Conservation (phyloP, 2,797 vertebrate species). For the Phrynocephalus vlangalii region DNA sequence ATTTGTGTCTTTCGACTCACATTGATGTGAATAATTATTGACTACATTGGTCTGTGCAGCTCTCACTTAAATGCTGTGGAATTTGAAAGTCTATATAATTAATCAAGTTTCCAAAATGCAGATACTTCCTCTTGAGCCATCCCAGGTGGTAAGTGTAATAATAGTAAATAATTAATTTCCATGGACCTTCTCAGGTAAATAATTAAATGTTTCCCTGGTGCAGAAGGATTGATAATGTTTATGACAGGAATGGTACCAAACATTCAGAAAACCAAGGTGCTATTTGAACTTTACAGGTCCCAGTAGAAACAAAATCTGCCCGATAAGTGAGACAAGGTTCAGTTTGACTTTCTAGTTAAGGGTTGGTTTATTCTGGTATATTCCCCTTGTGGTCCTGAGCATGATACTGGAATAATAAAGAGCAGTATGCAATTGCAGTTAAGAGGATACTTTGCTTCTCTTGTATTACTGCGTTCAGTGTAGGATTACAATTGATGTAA, state of each 20-base stretch:
- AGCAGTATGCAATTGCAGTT: slow-evolving; percentile 59
- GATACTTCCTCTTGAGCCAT: slow-evolving; percentile 18
- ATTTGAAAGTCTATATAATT: background rate
- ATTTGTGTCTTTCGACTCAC: no score
- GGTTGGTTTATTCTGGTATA: slow-evolving; percentile 34
- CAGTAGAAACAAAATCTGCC: background rate
- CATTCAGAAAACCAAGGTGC: background rate
- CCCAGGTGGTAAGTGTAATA: background rate
- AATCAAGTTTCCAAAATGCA: slow-evolving; percentile 1
- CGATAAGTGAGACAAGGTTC: slow-evolving; percentile 13
- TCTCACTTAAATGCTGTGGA: background rate
- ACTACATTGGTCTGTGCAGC: background rate
- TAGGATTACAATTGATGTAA: slow-evolving; percentile 51
- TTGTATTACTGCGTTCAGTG: slow-evolving; percentile 39
- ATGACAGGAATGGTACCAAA: background rate
- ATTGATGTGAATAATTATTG: background rate
- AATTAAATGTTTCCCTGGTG: slow-evolving; percentile 15
- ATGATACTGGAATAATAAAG: slow-evolving; percentile 31
- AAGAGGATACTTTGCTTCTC: slow-evolving; percentile 36
- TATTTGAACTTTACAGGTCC: background rate
- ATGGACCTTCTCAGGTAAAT: slow-evolving; percentile 28
- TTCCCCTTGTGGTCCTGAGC: slow-evolving; percentile 52
- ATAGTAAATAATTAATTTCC: slow-evolving; percentile 39
- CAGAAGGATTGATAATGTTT: background rate
- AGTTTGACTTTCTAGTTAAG: slow-evolving; percentile 1